Conservation (phyloP, 1,140 invertebrate species). For the Drosophila nebulosa region DNA sequence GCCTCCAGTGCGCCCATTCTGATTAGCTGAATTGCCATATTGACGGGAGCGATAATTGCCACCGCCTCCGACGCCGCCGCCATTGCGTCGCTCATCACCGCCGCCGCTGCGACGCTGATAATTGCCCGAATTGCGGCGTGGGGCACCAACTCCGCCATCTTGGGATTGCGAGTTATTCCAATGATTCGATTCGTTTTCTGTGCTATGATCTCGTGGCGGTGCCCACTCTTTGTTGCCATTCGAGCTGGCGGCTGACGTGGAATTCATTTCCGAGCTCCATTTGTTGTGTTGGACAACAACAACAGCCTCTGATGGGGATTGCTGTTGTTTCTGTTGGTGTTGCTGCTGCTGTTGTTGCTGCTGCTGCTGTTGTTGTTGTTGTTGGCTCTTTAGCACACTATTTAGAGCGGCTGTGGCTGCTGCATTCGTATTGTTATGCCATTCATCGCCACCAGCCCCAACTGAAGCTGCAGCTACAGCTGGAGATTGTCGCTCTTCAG, state of each 20-base stretch:
- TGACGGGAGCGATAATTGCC: slow-evolving; percentile 64
- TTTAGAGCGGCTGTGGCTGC: slow-evolving; percentile 67
- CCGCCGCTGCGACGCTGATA: slow-evolving; percentile 59
- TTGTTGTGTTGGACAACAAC: slow-evolving; percentile 51
- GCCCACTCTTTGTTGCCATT: slow-evolving; percentile 69
- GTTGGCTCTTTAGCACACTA: slow-evolving; percentile 64
- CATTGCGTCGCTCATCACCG: slow-evolving; percentile 49
- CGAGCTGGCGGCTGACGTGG: slow-evolving; percentile 59
- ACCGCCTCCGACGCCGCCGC: slow-evolving; percentile 33
- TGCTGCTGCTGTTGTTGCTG: slow-evolving; percentile 22
- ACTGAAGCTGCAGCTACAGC: slow-evolving; percentile 5
- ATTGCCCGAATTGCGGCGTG: slow-evolving; percentile 59
- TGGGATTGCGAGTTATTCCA: slow-evolving; percentile 56
- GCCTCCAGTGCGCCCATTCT: slow-evolving; percentile 59
- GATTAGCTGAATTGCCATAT: slow-evolving; percentile 63
- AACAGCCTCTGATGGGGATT: not conserved
- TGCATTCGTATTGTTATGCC: slow-evolving; percentile 61
- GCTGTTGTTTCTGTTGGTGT: slow-evolving; percentile 9
- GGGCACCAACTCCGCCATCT: slow-evolving; percentile 52
- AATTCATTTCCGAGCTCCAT: slow-evolving; percentile 77
- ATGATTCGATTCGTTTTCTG: slow-evolving; percentile 55
- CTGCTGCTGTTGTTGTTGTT: not conserved
- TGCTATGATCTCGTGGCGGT: slow-evolving; percentile 56
- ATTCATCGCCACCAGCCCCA: slow-evolving; percentile 42
- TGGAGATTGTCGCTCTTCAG: slow-evolving; percentile 26